phyloP scores from a whole-genome alignment of 2,113 vertebrate species.

The Sturnus vulgaris region DNA sequence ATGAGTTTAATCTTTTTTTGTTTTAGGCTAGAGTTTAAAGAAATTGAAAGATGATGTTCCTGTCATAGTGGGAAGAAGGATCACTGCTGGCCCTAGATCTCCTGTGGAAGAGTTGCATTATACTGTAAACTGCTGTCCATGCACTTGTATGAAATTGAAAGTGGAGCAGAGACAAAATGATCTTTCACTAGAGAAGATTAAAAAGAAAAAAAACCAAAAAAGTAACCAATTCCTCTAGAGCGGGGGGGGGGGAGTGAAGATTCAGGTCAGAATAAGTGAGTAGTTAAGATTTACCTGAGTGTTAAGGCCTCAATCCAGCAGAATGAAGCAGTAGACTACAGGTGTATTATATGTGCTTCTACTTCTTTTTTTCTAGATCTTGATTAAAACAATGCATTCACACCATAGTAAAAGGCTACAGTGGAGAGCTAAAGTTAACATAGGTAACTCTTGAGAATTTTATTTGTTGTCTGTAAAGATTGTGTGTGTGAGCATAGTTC shows the following conservation, averaged over 20 bases:
- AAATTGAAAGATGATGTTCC: not conserved
- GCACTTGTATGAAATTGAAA: not conserved
- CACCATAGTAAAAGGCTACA: not conserved
- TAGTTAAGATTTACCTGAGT: not conserved
- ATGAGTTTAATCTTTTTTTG: not conserved
- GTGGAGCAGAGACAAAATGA: not conserved
- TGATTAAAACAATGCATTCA: not conserved
- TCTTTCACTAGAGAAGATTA: not conserved
- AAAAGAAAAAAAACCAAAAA: not conserved
- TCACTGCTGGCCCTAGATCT: not conserved
- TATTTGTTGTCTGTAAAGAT: not conserved
- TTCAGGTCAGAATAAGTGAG: constrained; percentile 22
- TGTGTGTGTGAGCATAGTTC: not conserved
- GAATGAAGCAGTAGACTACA: not conserved
- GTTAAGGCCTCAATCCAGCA: not conserved
- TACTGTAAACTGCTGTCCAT: not conserved
- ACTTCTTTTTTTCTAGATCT: not conserved
- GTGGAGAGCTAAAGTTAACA: not conserved
- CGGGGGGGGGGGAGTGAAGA: not conserved
- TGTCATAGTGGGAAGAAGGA: not conserved
- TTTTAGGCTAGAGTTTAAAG: constrained; percentile 26
- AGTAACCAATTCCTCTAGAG: not conserved
- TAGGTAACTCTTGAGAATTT: not conserved
- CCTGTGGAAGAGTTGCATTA: not conserved
- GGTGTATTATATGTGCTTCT: not conserved